These are phyloP conservation scores for Abrostola tripartita DNA, from an alignment of 2,888 invertebrate genomes.

Conservation along the genomic window DNA sequence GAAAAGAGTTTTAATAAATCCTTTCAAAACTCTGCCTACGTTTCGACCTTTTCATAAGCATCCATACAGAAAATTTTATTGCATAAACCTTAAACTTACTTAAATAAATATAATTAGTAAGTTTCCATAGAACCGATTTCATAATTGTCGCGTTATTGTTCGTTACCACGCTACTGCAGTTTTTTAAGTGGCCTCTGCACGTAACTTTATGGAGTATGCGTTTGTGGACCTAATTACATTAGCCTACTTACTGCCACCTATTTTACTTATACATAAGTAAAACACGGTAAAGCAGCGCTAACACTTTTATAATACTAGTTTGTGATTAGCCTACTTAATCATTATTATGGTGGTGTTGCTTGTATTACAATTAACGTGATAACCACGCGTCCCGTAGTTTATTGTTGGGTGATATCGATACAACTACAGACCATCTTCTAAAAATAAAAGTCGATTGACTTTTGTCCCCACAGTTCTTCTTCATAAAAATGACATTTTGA, in stretches of 20 bases:
- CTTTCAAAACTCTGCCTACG: neutral
- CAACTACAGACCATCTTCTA: no score
- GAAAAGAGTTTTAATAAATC: constrained; percentile 8
- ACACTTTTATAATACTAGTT: neutral
- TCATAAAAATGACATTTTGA: no score
- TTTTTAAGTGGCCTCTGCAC: constrained; percentile 62
- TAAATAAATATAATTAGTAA: constrained; percentile 44
- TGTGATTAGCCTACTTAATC: neutral
- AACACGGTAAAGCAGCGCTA: neutral
- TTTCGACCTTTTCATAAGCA: constrained; percentile 22
- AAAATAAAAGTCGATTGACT: no score
- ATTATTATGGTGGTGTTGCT: no score
- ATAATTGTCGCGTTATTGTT: constrained; percentile 64
- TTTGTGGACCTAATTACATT: constrained; percentile 49
- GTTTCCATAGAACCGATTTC: constrained; percentile 52
- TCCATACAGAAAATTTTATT: constrained; percentile 9
- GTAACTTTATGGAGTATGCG: constrained; percentile 63
- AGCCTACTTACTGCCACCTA: constrained; percentile 15
- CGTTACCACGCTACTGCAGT: constrained; percentile 67
- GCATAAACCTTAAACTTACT: constrained; percentile 14
- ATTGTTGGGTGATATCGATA: no score
- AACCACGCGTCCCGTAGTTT: no score
- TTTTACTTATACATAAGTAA: constrained; percentile 26
- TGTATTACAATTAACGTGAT: no score
- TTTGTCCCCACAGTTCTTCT: no score